Percentiles rank a stretch among this genome's conserved stretches.
Evolutionary conservation across 2,797 vertebrate species (phyloP).

Genomic region (Parambassis ranga): DNA sequence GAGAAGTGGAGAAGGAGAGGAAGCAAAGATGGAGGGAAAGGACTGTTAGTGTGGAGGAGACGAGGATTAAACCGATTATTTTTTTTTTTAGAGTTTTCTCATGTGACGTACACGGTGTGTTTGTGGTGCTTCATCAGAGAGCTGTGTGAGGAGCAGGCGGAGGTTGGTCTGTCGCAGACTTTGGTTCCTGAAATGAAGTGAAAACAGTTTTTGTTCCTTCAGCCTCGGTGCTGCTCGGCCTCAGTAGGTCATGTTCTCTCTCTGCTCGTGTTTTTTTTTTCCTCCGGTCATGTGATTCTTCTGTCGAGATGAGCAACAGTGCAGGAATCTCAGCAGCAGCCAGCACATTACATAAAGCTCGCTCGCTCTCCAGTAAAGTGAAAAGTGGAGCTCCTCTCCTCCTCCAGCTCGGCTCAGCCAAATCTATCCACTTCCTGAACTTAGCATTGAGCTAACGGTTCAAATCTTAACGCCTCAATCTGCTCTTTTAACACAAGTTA

Average conservation of each 20-base stretch:
- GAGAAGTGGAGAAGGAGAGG: not conserved
- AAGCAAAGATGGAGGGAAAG: not conserved
- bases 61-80: no score
- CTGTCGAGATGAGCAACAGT: slow-evolving; percentile 71
- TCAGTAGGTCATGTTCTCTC: not conserved
- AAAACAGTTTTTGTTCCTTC: accelerated
- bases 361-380: slow-evolving; percentile 10
- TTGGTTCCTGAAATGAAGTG: not conserved
- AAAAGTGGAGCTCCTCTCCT: slow-evolving; percentile 6
- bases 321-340: slow-evolving; percentile 21
- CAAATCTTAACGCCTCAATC: no score
- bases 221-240: not conserved
- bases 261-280: not conserved
- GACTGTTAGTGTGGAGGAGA: not conserved
- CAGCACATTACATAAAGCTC: slow-evolving; percentile 27
- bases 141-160: no score
- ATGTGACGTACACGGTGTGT: no score
- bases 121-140: no score
- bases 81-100: no score
- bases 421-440: slow-evolving; percentile 37
- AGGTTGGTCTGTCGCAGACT: no score
- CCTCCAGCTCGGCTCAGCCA: not conserved
- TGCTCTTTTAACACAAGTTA: no score
- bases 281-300: slow-evolving; percentile 57
- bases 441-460: no score